phyloP scores from a whole-genome alignment of 1,140 invertebrate species.

The Goniozus legneri region DNA sequence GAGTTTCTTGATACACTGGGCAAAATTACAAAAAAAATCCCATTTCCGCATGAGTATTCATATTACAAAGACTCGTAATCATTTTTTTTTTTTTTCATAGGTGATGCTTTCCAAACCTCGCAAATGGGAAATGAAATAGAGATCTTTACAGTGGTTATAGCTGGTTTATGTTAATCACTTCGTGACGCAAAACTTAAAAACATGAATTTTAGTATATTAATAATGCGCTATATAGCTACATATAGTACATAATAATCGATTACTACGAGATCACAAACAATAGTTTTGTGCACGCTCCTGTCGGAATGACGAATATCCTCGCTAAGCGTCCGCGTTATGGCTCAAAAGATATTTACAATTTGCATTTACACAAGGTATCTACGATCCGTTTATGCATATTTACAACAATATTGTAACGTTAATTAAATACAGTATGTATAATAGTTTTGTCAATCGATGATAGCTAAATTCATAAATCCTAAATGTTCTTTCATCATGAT shows the following conservation, averaged over 20 bases:
- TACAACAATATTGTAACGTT: no score
- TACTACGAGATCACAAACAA: constrained; percentile 24
- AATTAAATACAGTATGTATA: constrained; percentile 14
- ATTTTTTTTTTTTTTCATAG: no score
- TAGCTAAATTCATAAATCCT: neutral
- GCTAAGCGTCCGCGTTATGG: constrained; percentile 23
- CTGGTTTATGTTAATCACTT: constrained; percentile 16
- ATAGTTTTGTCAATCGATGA: neutral
- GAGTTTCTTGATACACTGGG: no score
- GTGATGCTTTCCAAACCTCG: no score
- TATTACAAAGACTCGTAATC: no score
- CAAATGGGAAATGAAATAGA: no score
- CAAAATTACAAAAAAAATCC: no score
- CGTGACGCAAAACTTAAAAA: constrained; percentile 23
- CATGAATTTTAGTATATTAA: constrained; percentile 18
- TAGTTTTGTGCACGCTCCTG: constrained; percentile 25
- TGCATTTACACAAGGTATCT: constrained; percentile 34
- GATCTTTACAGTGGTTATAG: constrained; percentile 16
- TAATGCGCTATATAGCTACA: constrained; percentile 6
- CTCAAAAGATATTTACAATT: constrained; percentile 31
- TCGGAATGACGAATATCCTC: constrained; percentile 24
- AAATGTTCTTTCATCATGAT: neutral
- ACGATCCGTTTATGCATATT: constrained; percentile 17
- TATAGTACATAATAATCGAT: constrained; percentile 24
- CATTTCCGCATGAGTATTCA: no score